Evolutionary conservation across 1,140 invertebrate genomes (phyloP), one percentile per base, ranked within the genome.

Genomic region (Nasonia giraulti): DNA sequence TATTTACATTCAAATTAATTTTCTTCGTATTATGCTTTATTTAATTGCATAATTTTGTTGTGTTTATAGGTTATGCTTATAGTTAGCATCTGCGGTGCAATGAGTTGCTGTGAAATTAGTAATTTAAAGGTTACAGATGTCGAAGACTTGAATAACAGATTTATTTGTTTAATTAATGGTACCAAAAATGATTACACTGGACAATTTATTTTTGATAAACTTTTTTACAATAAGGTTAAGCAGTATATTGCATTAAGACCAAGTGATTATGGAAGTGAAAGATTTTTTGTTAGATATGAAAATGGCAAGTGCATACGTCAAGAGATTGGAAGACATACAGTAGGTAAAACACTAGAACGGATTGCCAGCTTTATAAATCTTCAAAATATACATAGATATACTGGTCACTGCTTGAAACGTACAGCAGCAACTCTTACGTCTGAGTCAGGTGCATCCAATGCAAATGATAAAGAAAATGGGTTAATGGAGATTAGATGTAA

Each of bases 81-180:
- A 55, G 77, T 88, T 85, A 86, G 86, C 83, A 74, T 86, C 17
- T 84, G 75, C 76, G 85, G 85, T 68, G 71, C 75, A 79, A 74
- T 86, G 17, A 55, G 85, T 17, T 87, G 84, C 75, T 83, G 86
- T 80, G 87, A 88, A 82, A 84, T 88, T 0, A 85, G 68, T 2
- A 87, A 86, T 40, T 78, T 85, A 55, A 82, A 87, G 66, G 50
- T 85, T 66, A 68, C 77, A 62, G 76, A 86, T 85, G 83, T 88
- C 0, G 80, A 87, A 86, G 86, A 87, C 78, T 82, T 86, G 17
- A 66, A 31, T 8, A 69, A 86, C 44, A 85, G 80, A 71, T 83
- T 82, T 83, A 20, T 86, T 31, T 82, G 86, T 27, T 83, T 75
- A 17, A 84, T 87, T 14, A 73, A 69, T 68, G 14, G 69, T 69